Percentiles rank a stretch among this genome's conserved stretches.
phyloP scores from a whole-genome alignment of 1,140 invertebrate genomes.

The Drosophila bifasciata region DNA sequence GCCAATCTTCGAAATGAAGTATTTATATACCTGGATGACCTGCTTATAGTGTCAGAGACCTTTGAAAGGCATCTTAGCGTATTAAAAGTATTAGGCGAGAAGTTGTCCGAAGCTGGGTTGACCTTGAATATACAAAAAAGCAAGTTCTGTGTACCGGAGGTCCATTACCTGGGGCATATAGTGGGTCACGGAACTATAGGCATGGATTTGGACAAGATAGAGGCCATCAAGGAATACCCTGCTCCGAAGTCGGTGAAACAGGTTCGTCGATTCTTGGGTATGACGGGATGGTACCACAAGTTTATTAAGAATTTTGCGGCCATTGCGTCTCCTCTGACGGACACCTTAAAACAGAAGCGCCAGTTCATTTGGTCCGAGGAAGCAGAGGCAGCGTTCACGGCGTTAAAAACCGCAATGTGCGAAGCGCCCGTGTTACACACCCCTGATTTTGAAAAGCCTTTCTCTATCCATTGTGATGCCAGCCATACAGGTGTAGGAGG shows the following conservation, averaged over 20 bases:
- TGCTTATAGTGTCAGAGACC: no score
- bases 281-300: neutral
- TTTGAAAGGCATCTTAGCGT: no score
- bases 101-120: constrained; percentile 3
- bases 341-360: neutral
- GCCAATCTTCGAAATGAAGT: no score
- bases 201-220: constrained; percentile 13
- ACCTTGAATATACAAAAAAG: constrained; percentile 16
- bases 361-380: no score
- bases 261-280: neutral
- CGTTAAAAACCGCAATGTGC: no score
- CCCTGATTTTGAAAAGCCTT: no score
- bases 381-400: no score
- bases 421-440: no score
- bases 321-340: neutral
- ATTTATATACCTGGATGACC: no score
- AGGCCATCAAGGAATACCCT: constrained; percentile 1
- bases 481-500: neutral
- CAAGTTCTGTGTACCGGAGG: constrained; percentile 12
- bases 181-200: constrained; percentile 17
- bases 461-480: no score
- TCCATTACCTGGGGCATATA: constrained; percentile 11
- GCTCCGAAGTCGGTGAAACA: constrained; percentile 10
- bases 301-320: neutral
- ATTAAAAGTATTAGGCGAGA: neutral